A percentile compares a stretch with the other conserved stretches of the same genome.
Evolutionary conservation across 2,888 invertebrate species (phyloP).

Genomic region (Orchestes rusci): DNA sequence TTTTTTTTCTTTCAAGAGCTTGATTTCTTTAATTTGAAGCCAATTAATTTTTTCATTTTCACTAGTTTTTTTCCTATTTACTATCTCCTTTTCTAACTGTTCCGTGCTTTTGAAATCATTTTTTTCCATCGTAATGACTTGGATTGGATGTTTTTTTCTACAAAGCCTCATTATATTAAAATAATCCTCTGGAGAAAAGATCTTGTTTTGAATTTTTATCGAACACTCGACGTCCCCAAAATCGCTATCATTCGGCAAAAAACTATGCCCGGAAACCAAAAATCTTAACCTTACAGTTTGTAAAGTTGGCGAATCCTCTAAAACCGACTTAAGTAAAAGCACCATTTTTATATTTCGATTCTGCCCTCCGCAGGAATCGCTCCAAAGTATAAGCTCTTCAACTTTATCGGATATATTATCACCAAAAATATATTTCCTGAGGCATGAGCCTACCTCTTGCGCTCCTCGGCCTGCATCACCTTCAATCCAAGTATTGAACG

Average conservation of each 20-base stretch:
- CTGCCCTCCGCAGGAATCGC: conserved; percentile 29
- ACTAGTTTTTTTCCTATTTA: conserved; percentile 20
- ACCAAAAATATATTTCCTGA: conserved; percentile 12
- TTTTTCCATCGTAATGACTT: conserved; percentile 15
- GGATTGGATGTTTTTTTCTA: conserved; percentile 23
- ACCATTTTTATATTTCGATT: conserved; percentile 19
- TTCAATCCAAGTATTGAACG: conserved; percentile 26
- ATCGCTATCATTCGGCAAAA: conserved; percentile 26
- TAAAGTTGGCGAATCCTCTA: conserved; percentile 10
- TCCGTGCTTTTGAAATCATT: conserved; percentile 21
- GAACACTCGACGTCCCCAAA: conserved; percentile 28
- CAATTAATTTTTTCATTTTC: conserved; percentile 4
- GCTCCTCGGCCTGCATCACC: conserved; percentile 28
- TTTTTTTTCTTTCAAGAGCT: no score
- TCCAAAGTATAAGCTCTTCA: conserved; percentile 26
- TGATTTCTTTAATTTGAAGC: no score
- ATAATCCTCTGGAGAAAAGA: conserved; percentile 24
- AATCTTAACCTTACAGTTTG: conserved; percentile 22
- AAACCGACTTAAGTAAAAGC: conserved; percentile 18
- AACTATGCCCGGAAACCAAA: conserved; percentile 27
- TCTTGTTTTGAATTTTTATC: conserved; percentile 23
- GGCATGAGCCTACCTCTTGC: conserved; percentile 23
- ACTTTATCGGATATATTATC: conserved; percentile 14
- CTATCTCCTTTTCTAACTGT: conserved; percentile 21
- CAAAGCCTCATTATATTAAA: conserved; percentile 21